Evolutionary conservation across 2,797 vertebrate species (phyloP), one percentile per base, ranked within the genome.

Genomic region (Caiman crocodilus): DNA sequence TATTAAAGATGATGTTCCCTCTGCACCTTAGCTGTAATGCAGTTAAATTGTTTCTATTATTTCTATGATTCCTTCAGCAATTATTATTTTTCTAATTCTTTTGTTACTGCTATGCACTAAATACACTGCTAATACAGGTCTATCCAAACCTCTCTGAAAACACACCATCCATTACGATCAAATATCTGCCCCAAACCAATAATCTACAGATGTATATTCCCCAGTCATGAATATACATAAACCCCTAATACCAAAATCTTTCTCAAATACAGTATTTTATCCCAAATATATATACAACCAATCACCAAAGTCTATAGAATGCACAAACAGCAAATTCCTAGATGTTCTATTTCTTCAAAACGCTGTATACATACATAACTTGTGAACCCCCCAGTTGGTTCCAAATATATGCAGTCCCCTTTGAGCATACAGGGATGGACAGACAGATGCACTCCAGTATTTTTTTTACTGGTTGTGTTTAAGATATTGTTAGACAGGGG

Each of bases 361-460:
- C 87, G n/a, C 20, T 60, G 32, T 86, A 61, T n/a, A 58, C 0
- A 0, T 13, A 61, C 14, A 79, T 26, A 86, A 58, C 64, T 89
- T 67, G 56, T 5, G 16, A 69, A 60, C 64, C 87, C 87, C 89
- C 8, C 73, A 94, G 94, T 96, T 69, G 81, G 84, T 82, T 92
- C 80, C 90, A 96, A 91, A 94, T 67, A 32, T 0, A 0, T 20
- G 0, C 6, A 60, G 18, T 80, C 10, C 75, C 25, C 58, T 25
- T 5, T 76, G 82, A 32, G 57, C 21, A 2, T 76, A 78, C 28
- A 56, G 5, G 76, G 57, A 4, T 12, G 55, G 12, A 42, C 2
- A 50, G 42, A 5, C 2, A 61, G 6, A 6, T 1, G 0, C 8
- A 50, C 42, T 50, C 42, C 42, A 50, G 7, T 35, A 42, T 67